Percentiles rank a stretch among this genome's conserved stretches.
Evolutionary conservation across 2,888 invertebrate species (phyloP).

Genomic region (Cerceris ruficornis): DNA sequence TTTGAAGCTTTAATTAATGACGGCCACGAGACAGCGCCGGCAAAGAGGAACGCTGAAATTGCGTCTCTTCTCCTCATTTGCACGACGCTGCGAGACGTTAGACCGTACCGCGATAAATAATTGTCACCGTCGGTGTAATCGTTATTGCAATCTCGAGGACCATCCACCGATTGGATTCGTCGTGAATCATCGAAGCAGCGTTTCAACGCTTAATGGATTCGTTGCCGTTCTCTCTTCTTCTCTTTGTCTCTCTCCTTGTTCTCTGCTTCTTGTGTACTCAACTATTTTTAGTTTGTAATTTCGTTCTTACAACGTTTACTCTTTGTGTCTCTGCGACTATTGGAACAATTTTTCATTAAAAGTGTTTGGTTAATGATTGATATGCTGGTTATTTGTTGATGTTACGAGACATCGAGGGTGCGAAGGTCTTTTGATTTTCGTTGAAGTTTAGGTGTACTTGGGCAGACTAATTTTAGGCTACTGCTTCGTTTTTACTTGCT

Average conservation of each 20-base stretch:
- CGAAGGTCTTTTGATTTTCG: too few species aligned
- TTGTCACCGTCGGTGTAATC: slow-evolving; percentile 56
- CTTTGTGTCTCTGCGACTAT: too few species aligned
- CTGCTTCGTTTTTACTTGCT: too few species aligned
- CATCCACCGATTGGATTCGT: slow-evolving; percentile 52
- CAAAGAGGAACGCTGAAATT: slow-evolving; percentile 62
- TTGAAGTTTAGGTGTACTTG: too few species aligned
- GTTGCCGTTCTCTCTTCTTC: neutral
- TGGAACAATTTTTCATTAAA: too few species aligned
- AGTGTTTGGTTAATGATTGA: too few species aligned
- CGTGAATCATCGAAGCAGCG: slow-evolving; percentile 16
- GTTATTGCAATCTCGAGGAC: slow-evolving; percentile 47
- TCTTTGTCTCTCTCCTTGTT: neutral
- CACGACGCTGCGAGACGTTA: slow-evolving; percentile 37
- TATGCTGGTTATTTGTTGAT: too few species aligned
- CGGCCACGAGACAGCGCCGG: slow-evolving; percentile 47
- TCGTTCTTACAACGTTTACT: neutral
- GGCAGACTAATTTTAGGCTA: too few species aligned
- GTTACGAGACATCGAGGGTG: too few species aligned
- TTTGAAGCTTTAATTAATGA: slow-evolving; percentile 78
- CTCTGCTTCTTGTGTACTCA: neutral
- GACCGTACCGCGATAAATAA: slow-evolving; percentile 60
- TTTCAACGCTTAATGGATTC: neutral
- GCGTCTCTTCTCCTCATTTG: slow-evolving; percentile 62
- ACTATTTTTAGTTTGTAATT: neutral